Evolutionary conservation across 2,113 vertebrate genomes (phyloP).

Genomic region (Mustela lutreola): DNA sequence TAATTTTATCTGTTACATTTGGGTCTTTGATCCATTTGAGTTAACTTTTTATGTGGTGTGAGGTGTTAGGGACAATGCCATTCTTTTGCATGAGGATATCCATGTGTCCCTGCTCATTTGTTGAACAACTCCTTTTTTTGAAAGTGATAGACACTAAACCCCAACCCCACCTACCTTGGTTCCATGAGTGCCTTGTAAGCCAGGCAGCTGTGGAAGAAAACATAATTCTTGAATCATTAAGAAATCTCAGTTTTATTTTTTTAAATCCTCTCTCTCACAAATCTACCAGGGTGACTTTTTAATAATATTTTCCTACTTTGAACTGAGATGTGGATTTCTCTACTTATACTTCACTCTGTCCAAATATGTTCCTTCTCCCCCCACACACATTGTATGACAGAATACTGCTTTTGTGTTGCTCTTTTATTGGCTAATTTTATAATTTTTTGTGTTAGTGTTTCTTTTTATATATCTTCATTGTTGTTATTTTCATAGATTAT

Average conservation of each 20-base stretch:
- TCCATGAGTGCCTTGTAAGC: not conserved
- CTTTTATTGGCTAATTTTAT: constrained; percentile 23
- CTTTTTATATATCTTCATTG: not conserved
- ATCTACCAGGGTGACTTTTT: constrained; percentile 14
- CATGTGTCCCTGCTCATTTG: not conserved
- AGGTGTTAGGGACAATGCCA: not conserved
- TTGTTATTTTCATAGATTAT: not conserved
- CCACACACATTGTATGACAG: not conserved
- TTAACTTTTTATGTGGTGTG: not conserved
- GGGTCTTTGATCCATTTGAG: not conserved
- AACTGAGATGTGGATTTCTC: constrained; percentile 15
- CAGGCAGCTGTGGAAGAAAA: constrained; percentile 1
- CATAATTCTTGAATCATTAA: not conserved
- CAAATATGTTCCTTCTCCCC: not conserved
- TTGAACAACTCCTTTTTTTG: constrained; percentile 24
- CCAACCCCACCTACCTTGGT: not conserved
- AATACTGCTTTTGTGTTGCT: not conserved
- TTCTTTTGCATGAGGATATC: not conserved
- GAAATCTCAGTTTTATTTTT: constrained; percentile 13
- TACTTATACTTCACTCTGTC: not conserved
- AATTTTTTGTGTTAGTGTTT: not conserved
- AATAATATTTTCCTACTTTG: not conserved
- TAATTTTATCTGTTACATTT: constrained; percentile 24
- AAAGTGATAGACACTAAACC: not conserved
- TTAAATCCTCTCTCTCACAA: not conserved